phyloP scores from a whole-genome alignment of 2,797 vertebrate species.

The Peromyscus nudipes region DNA sequence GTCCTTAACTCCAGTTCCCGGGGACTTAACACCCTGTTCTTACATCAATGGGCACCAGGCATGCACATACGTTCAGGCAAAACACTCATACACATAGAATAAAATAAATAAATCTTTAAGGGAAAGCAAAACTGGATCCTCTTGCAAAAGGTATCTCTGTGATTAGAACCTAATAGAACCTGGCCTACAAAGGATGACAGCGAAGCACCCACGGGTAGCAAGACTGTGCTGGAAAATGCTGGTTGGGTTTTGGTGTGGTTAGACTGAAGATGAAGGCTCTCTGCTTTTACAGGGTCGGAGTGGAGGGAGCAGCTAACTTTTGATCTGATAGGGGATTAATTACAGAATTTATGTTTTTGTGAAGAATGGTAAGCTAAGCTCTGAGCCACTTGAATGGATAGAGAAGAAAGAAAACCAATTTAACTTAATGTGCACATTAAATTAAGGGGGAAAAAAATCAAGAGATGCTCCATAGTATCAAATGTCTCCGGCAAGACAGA shows the following conservation, averaged over 20 bases:
- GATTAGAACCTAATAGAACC: background rate
- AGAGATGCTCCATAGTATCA: constrained; percentile 1
- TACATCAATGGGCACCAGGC: background rate
- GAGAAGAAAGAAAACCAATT: background rate
- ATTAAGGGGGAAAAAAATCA: background rate
- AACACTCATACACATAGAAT: background rate
- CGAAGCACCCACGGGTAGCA: background rate
- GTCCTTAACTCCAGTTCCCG: background rate
- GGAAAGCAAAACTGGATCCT: background rate
- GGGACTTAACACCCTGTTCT: background rate
- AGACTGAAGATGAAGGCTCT: background rate
- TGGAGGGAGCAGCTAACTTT: background rate
- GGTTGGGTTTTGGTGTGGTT: background rate
- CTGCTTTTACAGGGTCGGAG: background rate
- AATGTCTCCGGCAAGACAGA: background rate
- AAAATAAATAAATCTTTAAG: background rate
- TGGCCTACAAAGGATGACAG: background rate
- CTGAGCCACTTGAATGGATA: background rate
- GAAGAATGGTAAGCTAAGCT: constrained; percentile 40
- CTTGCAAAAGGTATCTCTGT: background rate
- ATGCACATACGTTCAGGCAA: background rate
- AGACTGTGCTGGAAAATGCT: background rate
- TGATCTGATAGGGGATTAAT: background rate
- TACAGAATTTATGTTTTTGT: background rate
- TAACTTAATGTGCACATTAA: background rate